phyloP scores from a whole-genome alignment of 2,113 vertebrate genomes.

The Mustelus asterias region DNA sequence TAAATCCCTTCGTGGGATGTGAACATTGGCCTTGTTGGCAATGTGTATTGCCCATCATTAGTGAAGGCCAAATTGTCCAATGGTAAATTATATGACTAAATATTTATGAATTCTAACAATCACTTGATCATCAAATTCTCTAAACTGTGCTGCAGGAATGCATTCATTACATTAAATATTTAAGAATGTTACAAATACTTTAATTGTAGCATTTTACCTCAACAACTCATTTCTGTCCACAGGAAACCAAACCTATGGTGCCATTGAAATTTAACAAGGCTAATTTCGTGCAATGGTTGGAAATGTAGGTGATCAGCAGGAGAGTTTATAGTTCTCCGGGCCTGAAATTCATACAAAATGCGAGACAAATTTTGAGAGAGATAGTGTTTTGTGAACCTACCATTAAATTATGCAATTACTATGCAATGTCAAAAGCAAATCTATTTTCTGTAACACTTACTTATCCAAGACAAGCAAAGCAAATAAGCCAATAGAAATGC shows the following conservation, averaged over 20 bases:
- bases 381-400: conserved; percentile 20
- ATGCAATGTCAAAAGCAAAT: not conserved
- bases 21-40: too few species aligned
- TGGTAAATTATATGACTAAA: not conserved
- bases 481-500: not conserved
- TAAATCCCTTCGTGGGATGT: not conserved
- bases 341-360: not conserved
- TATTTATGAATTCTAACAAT: not conserved
- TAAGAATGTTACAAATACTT: not conserved
- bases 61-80: not conserved
- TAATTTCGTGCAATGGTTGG: not conserved
- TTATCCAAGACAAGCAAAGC: not conserved
- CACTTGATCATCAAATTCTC: not conserved
- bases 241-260: not conserved
- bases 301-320: not conserved
- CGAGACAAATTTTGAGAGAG: not conserved
- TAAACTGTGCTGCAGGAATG: not conserved
- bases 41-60: not conserved
- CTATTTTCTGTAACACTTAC: not conserved
- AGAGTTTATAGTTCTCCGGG: not conserved
- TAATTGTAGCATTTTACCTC: not conserved
- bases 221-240: not conserved
- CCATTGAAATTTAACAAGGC: not conserved
- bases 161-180: not conserved
- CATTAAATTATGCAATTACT: not conserved